Evolutionary conservation across 2,797 vertebrate genomes (phyloP), one percentile per base, ranked within the genome.

Genomic region (Orientallactaga sibirica): DNA sequence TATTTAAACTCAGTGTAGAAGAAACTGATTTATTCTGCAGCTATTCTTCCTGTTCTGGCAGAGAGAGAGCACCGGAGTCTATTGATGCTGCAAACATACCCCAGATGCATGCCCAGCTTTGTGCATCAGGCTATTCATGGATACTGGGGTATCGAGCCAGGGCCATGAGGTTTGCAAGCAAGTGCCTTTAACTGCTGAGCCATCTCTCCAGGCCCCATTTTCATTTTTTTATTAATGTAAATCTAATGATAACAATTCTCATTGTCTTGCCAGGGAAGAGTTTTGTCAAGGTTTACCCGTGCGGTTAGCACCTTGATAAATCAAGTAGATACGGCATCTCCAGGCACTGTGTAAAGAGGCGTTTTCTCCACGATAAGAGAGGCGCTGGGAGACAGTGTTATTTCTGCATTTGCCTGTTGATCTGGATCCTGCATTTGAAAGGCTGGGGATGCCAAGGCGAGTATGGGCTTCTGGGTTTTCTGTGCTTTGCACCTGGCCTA

Each of bases 21-120:
- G 8, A 3, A n/a, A 41, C 5, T 20, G 19, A 27, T 37, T 43
- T 10, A 0, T 2, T 18, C 10, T 64, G 25, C 1, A n/a, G 20
- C 12, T 25, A 24, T 16, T 77, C 0, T 67, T n/a, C 61, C 27
- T 3, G 22, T 41, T 16, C 12, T 37, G 4, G 22, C 1, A 75
- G 52, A 48, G 48, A 48, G 48, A 48, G 48, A 48, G 48, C 48
- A 48, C 7, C 10, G 48, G 8, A 48, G 48, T 10, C 48, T 48
- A 10, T 8, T 48, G 48, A 8, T 48, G 48, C 48, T 48, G 8
- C 48, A 48, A 48, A 10, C 48, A 48, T 8, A 48, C 48, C 48
- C 48, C 8, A 48, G 48, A 10, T 48, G 43, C 43, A 48, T 48
- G 48, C 48, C 48, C 48, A 9, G 10, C 48, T 48, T 48, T 9